A percentile compares a stretch with the other conserved stretches of the same genome.
phyloP scores from a whole-genome alignment of 1,140 invertebrate species.

The Philotrypesis tridentata region DNA sequence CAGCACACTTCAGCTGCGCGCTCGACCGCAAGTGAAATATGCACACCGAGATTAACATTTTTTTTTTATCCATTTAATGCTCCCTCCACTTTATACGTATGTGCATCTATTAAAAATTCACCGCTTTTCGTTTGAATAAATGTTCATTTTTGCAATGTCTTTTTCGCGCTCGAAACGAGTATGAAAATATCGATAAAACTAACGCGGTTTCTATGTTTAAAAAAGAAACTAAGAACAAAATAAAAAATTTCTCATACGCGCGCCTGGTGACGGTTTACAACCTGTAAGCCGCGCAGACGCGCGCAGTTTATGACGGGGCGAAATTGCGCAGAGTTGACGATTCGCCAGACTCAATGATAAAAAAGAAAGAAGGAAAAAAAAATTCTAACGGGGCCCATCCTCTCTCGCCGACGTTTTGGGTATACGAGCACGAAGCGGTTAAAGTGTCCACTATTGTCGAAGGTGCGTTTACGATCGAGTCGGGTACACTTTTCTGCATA shows the following conservation, averaged over 20 bases:
- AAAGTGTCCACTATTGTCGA: neutral
- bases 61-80: slow-evolving; percentile 4
- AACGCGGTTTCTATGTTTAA: neutral
- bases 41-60: neutral
- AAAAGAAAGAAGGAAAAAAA: neutral
- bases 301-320: neutral
- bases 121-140: neutral
- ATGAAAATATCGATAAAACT: neutral
- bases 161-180: neutral
- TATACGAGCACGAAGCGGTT: slow-evolving; percentile 16
- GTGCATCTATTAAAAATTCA: neutral
- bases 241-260: neutral
- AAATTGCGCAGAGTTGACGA: neutral
- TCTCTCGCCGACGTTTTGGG: slow-evolving; percentile 27
- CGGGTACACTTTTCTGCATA: neutral
- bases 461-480: slow-evolving; percentile 5
- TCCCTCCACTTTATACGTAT: neutral
- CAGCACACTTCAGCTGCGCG: neutral
- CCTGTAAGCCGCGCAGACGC: no score
- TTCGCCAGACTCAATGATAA: slow-evolving; percentile 4
- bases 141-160: neutral
- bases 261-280: neutral
- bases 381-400: neutral
- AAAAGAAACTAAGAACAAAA: neutral
- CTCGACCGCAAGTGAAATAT: slow-evolving; percentile 1